Evolutionary conservation across 2,888 invertebrate genomes (phyloP).

Genomic region (Ochropacha duplaris): DNA sequence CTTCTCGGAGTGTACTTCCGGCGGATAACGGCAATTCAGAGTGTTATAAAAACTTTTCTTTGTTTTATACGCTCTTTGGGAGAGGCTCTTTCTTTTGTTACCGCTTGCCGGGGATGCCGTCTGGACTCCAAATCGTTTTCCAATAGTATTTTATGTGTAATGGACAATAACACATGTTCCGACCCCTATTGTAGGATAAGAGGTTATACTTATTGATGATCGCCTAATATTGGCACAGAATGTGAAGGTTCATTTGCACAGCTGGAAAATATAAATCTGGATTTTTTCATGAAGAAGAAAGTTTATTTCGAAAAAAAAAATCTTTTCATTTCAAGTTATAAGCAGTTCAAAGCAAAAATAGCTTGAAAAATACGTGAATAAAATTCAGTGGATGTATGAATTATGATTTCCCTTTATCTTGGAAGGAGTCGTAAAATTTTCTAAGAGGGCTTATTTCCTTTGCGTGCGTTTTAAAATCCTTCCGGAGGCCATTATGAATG

Average conservation of each 20-base stretch:
- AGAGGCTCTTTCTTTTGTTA: slow-evolving; percentile 35
- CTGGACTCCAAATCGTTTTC: slow-evolving; percentile 74
- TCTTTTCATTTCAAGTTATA: too few relatives aligned
- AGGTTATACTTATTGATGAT: slow-evolving; percentile 37
- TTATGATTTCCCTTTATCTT: slow-evolving; percentile 20
- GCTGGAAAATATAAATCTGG: background rate
- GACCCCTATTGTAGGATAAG: slow-evolving; percentile 40
- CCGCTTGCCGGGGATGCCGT: slow-evolving; percentile 34
- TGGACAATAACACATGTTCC: slow-evolving; percentile 68
- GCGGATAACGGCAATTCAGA: slow-evolving; percentile 52
- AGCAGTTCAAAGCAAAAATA: background rate
- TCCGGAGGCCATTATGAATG: slow-evolving; percentile 52
- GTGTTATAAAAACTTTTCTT: slow-evolving; percentile 72
- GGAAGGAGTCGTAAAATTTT: slow-evolving; percentile 27
- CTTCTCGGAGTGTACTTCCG: slow-evolving; percentile 32
- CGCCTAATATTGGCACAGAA: slow-evolving; percentile 30
- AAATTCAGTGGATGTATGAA: slow-evolving; percentile 7
- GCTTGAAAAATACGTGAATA: slow-evolving; percentile 2
- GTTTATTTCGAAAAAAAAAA: too few relatives aligned
- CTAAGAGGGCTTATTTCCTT: slow-evolving; percentile 41
- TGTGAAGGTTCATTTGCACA: slow-evolving; percentile 21
- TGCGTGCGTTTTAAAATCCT: slow-evolving; percentile 43
- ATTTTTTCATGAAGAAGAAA: background rate
- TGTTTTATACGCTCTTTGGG: slow-evolving; percentile 58
- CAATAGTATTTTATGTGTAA: slow-evolving; percentile 73